A percentile compares a stretch with the other conserved stretches of the same genome.
These are phyloP conservation scores for Callorhinus ursinus DNA, from an alignment of 2,113 vertebrate genomes.

Conservation along the genomic window DNA sequence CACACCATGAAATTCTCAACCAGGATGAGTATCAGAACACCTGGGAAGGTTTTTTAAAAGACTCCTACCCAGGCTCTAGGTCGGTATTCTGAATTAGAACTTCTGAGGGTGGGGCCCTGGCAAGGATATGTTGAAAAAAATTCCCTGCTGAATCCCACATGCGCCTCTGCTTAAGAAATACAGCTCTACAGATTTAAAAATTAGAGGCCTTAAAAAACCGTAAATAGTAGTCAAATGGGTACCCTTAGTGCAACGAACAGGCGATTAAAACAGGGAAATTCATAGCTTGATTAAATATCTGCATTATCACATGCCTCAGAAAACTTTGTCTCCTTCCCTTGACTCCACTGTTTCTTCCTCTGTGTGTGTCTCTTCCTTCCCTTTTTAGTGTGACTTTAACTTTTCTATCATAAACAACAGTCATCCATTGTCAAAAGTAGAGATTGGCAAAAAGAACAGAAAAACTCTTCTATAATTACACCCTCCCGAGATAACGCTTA, in stretches of 20 bases:
- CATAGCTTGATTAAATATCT: neutral
- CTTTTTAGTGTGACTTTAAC: neutral
- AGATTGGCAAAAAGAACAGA: neutral
- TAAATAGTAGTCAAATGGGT: neutral
- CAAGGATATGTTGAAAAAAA: neutral
- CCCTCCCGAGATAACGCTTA: constrained; percentile 15
- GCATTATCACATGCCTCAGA: neutral
- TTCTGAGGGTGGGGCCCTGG: neutral
- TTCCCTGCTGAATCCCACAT: neutral
- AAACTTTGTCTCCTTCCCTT: neutral
- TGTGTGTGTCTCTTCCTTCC: neutral
- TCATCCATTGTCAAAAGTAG: neutral
- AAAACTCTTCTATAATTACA: neutral
- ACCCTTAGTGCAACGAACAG: neutral
- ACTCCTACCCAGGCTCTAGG: neutral
- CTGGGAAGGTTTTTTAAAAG: neutral
- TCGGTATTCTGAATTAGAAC: neutral
- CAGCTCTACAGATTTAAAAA: neutral
- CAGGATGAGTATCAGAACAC: neutral
- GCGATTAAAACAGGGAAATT: neutral
- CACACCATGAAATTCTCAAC: neutral
- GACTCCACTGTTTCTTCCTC: neutral
- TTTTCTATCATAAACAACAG: neutral
- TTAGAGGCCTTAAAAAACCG: neutral
- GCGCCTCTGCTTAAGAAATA: neutral